Evolutionary conservation across 2,113 vertebrate species (phyloP).

Genomic region (Neoarius graeffei): DNA sequence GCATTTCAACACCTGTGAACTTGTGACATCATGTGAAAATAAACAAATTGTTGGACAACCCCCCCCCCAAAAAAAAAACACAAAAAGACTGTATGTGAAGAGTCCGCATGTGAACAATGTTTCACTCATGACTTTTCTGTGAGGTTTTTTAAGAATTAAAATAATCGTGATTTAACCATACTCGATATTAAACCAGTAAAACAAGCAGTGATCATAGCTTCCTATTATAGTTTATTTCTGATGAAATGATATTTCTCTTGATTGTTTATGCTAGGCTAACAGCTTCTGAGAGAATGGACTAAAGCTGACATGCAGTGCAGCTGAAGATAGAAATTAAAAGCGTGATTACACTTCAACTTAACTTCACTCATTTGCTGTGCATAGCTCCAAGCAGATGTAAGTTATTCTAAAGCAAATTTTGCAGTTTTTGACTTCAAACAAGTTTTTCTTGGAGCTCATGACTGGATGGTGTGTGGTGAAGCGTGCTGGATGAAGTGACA

Average conservation of each 20-base stretch:
- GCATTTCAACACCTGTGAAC: background rate
- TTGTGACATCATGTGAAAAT: background rate
- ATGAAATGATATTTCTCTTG: background rate
- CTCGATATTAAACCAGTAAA: background rate
- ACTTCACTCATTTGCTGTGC: background rate
- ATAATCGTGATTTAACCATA: background rate
- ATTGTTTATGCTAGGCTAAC: background rate
- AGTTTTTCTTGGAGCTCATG: constrained; percentile 69
- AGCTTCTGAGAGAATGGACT: background rate
- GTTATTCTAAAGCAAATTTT: constrained; percentile 77
- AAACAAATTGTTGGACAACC: background rate
- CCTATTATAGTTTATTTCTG: background rate
- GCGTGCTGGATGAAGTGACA: constrained; percentile 57
- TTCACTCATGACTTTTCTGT: background rate
- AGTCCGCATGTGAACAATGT: background rate
- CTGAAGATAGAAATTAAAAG: background rate
- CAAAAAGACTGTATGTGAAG: background rate
- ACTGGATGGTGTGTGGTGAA: constrained; percentile 54
- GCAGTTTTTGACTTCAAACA: constrained; percentile 70
- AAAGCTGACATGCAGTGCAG: background rate
- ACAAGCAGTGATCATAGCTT: background rate
- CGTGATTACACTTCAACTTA: background rate
- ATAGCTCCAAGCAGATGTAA: constrained; percentile 21
- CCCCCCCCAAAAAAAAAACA: background rate
- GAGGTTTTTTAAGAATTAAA: background rate